A percentile compares a stretch with the other conserved stretches of the same genome.
Conservation (phyloP, 2,888 invertebrate genomes). For the Oxystoma pomonae region DNA sequence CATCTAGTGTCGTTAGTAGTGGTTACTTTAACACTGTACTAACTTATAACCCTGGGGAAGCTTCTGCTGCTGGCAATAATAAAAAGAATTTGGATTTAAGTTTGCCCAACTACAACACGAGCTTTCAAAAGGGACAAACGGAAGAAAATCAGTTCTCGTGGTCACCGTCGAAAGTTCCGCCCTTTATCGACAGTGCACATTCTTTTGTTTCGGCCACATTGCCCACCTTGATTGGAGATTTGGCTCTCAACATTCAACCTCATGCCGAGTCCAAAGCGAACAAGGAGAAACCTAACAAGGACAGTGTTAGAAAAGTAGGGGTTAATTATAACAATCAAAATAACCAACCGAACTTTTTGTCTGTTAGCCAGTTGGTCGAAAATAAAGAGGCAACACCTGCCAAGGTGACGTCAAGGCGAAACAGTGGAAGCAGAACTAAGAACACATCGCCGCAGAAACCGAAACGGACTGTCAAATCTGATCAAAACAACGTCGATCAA, state of each 20-base stretch:
- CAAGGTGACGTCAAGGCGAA: constrained; percentile 36
- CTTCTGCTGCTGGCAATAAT: constrained; percentile 14
- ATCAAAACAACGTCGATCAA: constrained; percentile 17
- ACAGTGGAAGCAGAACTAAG: constrained; percentile 36
- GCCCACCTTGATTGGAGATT: constrained; percentile 59
- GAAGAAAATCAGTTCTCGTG: constrained; percentile 54
- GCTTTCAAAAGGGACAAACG: constrained; percentile 33
- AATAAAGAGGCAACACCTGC: constrained; percentile 37
- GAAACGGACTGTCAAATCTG: constrained; percentile 20
- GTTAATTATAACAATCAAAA: constrained; percentile 30
- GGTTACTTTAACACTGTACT: constrained; percentile 36
- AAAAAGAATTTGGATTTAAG: constrained; percentile 28
- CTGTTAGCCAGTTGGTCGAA: constrained; percentile 62
- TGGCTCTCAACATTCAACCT: constrained; percentile 48
- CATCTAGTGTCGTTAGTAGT: constrained; percentile 31
- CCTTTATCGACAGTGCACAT: constrained; percentile 46
- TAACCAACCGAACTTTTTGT: constrained; percentile 52
- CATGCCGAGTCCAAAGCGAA: constrained; percentile 41
- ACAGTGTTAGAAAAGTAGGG: constrained; percentile 18
- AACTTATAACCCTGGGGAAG: constrained; percentile 31
- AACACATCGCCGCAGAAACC: constrained; percentile 15
- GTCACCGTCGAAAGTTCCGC: constrained; percentile 53
- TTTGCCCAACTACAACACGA: constrained; percentile 29
- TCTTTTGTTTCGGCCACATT: constrained; percentile 51
- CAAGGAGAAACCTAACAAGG: constrained; percentile 26